Conservation (phyloP, 2,113 vertebrate species). For the Austrofundulus limnaeus region DNA sequence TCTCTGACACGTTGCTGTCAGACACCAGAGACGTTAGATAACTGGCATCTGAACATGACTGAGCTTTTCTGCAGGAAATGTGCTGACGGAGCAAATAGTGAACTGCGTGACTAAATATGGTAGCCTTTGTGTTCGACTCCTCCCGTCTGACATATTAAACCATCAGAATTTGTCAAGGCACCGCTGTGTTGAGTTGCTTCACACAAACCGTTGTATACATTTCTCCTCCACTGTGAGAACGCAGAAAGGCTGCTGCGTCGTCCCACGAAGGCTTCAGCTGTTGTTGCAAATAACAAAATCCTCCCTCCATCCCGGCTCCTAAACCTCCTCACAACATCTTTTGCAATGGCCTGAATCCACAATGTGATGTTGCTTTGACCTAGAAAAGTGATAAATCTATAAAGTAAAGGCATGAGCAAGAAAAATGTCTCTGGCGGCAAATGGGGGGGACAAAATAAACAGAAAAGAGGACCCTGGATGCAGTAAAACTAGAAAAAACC, state of each 20-base stretch:
- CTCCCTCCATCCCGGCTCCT: neutral
- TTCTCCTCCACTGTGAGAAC: neutral
- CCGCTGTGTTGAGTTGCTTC: neutral
- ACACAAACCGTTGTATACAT: too few relatives aligned
- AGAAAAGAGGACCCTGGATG: conserved; percentile 28
- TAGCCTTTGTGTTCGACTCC: neutral
- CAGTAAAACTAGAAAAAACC: conserved; percentile 15
- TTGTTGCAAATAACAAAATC: neutral
- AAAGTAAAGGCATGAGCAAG: conserved; percentile 19
- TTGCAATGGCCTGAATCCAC: conserved; percentile 8
- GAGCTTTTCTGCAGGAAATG: conserved; percentile 11
- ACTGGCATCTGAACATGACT: neutral
- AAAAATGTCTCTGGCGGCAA: conserved; percentile 26
- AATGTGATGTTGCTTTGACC: conserved; percentile 28
- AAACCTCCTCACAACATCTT: conserved; percentile 8
- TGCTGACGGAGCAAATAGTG: neutral
- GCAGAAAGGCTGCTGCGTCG: neutral
- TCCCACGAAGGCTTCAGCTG: neutral
- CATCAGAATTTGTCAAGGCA: neutral
- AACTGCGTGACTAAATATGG: neutral
- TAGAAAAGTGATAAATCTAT: conserved; percentile 43
- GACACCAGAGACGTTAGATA: neutral
- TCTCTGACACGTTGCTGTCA: neutral
- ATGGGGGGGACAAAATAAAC: conserved; percentile 46
- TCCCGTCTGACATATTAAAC: neutral